Evolutionary conservation across 2,888 invertebrate genomes (phyloP).

Genomic region (Diogma glabrata): DNA sequence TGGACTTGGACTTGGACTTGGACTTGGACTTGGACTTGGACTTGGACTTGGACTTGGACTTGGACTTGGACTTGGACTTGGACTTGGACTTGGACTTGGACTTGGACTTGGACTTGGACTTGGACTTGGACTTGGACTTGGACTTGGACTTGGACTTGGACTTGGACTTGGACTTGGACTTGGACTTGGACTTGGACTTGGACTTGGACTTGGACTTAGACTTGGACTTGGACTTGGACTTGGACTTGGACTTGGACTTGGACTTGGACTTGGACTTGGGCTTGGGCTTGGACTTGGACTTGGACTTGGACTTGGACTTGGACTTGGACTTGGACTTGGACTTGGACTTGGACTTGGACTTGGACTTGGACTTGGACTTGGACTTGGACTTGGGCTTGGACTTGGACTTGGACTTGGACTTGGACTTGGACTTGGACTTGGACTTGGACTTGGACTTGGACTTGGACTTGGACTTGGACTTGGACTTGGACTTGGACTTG

Average conservation of each 20-base stretch:
- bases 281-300: constrained; percentile 13
- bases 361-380: constrained; percentile 12
- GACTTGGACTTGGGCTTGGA: constrained; percentile 12
- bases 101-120: constrained; percentile 13
- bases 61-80: constrained; percentile 13
- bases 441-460: constrained; percentile 11
- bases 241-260: constrained; percentile 12
- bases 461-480: constrained; percentile 9
- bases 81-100: constrained; percentile 12
- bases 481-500: constrained; percentile 3
- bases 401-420: constrained; percentile 13
- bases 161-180: constrained; percentile 12
- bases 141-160: constrained; percentile 12
- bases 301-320: constrained; percentile 12
- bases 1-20: constrained; percentile 13
- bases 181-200: constrained; percentile 12
- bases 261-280: constrained; percentile 11
- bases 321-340: constrained; percentile 11
- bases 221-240: constrained; percentile 12
- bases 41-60: constrained; percentile 13
- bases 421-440: constrained; percentile 12
- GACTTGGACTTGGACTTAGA: constrained; percentile 11
- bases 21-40: constrained; percentile 13
- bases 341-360: constrained; percentile 12
- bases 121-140: constrained; percentile 13